Conservation (phyloP, 1,140 invertebrate species). For the Ptiloglossa arizonensis region DNA sequence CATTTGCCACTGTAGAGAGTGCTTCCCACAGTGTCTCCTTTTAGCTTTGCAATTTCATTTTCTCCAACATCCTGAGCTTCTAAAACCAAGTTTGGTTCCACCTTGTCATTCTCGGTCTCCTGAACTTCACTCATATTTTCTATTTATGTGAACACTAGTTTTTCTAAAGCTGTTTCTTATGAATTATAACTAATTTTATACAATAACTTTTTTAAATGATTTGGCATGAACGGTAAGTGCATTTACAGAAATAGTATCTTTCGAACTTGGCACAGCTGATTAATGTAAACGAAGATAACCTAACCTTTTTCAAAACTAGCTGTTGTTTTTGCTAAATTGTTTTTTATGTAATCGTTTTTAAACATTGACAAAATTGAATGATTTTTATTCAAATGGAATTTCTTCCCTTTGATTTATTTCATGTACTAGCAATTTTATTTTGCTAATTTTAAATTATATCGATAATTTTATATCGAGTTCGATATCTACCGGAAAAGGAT, state of each 20-base stretch:
- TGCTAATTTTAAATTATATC: neutral
- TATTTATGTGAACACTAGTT: neutral
- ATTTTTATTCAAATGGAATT: neutral
- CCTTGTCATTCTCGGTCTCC: slow-evolving; percentile 4
- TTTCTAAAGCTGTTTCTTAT: neutral
- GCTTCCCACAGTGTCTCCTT: slow-evolving; percentile 88
- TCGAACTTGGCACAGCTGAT: slow-evolving; percentile 11
- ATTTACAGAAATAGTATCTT: too few species aligned
- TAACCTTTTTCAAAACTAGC: neutral
- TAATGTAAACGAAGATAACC: neutral
- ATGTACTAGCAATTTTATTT: neutral
- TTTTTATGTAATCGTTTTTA: neutral
- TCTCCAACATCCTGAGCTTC: slow-evolving; percentile 76
- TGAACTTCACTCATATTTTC: slow-evolving; percentile 9
- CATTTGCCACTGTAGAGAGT: slow-evolving; percentile 89
- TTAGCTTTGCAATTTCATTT: slow-evolving; percentile 82
- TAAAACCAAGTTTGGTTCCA: slow-evolving; percentile 47
- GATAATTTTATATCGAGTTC: neutral
- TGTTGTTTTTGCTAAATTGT: neutral
- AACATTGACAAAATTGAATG: neutral
- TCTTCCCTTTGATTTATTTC: too few species aligned
- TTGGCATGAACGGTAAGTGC: too few species aligned
- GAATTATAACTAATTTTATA: neutral
- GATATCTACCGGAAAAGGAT: neutral
- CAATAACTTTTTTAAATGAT: neutral